Evolutionary conservation across 2,797 vertebrate genomes (phyloP).

Genomic region (Antennarius maculatus): DNA sequence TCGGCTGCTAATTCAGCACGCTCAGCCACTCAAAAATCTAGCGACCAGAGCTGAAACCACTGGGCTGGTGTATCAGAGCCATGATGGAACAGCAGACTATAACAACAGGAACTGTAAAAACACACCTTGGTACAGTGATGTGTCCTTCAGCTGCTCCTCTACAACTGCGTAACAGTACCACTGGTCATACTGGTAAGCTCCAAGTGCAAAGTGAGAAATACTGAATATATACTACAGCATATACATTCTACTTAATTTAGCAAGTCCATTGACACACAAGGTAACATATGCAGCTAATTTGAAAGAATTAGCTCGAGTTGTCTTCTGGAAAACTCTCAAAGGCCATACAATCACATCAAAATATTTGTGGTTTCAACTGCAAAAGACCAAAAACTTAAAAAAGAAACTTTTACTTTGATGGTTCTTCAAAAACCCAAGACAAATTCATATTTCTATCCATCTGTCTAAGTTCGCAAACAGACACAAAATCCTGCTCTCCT

Average conservation of each 20-base stretch:
- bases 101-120: too few species aligned
- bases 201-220: neutral
- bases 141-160: constrained; percentile 20
- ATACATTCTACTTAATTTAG: neutral
- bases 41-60: too few species aligned
- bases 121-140: too few species aligned
- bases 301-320: too few species aligned
- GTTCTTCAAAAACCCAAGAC: neutral
- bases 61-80: too few species aligned
- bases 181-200: constrained; percentile 9
- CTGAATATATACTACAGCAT: too few species aligned
- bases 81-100: too few species aligned
- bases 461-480: constrained; percentile 11
- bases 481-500: constrained; percentile 29
- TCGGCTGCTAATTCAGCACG: too few species aligned
- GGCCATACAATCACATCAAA: neutral
- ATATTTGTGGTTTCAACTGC: neutral
- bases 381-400: neutral
- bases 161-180: constrained; percentile 18
- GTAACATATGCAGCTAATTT: too few species aligned
- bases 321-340: too few species aligned
- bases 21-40: too few species aligned
- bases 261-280: neutral
- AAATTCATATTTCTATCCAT: constrained; percentile 14
- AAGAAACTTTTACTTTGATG: neutral